Percentiles rank a stretch among this genome's conserved stretches.
These are phyloP conservation scores for human (Homo sapiens) DNA, from an alignment of 2,113 vertebrate genomes.

Conservation along the genomic window GRCh38 chr5:168049501-168050000, in stretches of 20 bases:
- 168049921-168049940: too few relatives aligned
- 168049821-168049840: too few relatives aligned
- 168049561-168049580: not conserved
- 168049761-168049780: slow-evolving; percentile 27
- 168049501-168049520: not conserved
- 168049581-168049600: not conserved
- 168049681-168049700: not conserved
- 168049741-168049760: not conserved
- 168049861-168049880: too few relatives aligned
- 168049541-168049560: not conserved
- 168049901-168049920: too few relatives aligned
- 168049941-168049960: too few relatives aligned
- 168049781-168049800: not conserved
- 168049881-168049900: too few relatives aligned
- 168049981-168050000: too few relatives aligned
- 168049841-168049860: too few relatives aligned
- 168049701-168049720: not conserved
- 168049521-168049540: not conserved
- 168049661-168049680: not conserved
- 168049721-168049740: not conserved
- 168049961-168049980: too few relatives aligned
- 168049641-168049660: not conserved
- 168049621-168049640: not conserved
- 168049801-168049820: too few relatives aligned
- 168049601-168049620: not conserved